Percentiles rank a stretch among this genome's conserved stretches.
These are phyloP conservation scores for Mus musculus DNA, from an alignment of 2,113 vertebrate genomes.

Conservation along the genomic window GRCm39 chr3:55455501-55456000, in stretches of 20 bases:
- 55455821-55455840: background rate
- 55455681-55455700: background rate
- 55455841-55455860: background rate
- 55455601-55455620: background rate
- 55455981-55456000: no score
- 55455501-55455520: background rate
- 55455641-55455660: background rate
- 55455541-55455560: background rate
- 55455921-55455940: no score
- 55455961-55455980: no score
- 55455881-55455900: no score
- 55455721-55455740: background rate
- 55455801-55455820: background rate
- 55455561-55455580: background rate
- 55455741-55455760: background rate
- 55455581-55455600: background rate
- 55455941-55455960: no score
- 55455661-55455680: background rate
- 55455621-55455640: background rate
- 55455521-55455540: background rate
- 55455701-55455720: background rate
- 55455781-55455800: background rate
- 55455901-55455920: no score
- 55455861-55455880: background rate
- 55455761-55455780: background rate